Base-by-base conservation (phyloP, 2,113 vertebrate species). In the Atractosteus spatula region DNA sequence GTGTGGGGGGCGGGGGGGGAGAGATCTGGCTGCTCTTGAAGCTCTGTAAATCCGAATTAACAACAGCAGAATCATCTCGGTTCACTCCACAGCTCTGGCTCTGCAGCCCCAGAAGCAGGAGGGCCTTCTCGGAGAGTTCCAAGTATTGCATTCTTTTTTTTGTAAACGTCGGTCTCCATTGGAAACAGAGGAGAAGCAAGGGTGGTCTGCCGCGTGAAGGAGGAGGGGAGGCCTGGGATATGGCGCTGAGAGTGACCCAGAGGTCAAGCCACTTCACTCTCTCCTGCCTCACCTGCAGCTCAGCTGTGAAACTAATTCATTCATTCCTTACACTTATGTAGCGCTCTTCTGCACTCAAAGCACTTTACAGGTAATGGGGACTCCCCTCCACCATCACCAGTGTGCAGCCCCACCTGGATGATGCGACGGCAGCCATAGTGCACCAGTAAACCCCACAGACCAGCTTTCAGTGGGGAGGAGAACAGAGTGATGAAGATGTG, bases 161-260 rank as follows among this genome's bases (percentile, higher is more conserved):
- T 66, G 11, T n/a, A 7, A 14, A 45, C n/a, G 41, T 66, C 8
- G 66, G 72, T 74, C 62, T 74, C 66, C 72, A 41, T 57, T 41
- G 72, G 66, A 65, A 74, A 73, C 71, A 42, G 63, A 65, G 42
- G 17, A 3, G 55, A 42, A 44, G 11, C 10, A 8, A 44, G 63
- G 61, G 64, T 67, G 55, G 71, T 56, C 71, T 41, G n/a, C 47
- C 1, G 5, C 10, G 47, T 51, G 5, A 10, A 51, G 10, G 47
- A 5, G 10, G 47, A 5, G 10, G 47, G 5, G 47, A 51, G 10
- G 10, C 5, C 47, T 51, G 47, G 47, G 47, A 5, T 51, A 5
- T 51, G 10, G 47, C 47, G 5, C 10, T 3, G 66, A 3, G 4
- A n/a, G 55, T 45, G 65, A 62, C 56, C 65, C 17, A 2, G 43